phyloP scores from a whole-genome alignment of 2,797 vertebrate genomes.

The Enteromius mattozi region DNA sequence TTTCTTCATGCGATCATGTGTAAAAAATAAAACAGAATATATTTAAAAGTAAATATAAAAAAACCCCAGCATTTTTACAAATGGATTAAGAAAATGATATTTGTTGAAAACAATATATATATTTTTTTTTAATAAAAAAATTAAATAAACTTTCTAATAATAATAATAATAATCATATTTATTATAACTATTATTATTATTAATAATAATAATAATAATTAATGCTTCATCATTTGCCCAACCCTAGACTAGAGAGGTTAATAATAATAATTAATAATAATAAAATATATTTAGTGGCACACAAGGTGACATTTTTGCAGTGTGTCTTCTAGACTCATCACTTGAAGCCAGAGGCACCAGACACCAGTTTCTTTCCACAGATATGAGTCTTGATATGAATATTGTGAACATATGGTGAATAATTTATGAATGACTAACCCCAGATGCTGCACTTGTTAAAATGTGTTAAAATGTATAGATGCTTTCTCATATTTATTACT shows the following conservation, averaged over 20 bases:
- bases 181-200: neutral
- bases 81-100: no score
- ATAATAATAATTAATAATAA: neutral
- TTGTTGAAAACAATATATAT: neutral
- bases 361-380: constrained; percentile 17
- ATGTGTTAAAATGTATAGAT: constrained; percentile 35
- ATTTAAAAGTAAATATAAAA: neutral
- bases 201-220: no score
- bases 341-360: neutral
- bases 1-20: neutral
- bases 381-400: constrained; percentile 26
- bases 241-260: neutral
- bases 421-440: constrained; percentile 41
- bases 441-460: constrained; percentile 37
- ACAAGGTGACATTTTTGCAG: neutral
- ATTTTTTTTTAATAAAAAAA: neutral
- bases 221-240: neutral
- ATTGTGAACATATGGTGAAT: constrained; percentile 33
- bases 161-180: neutral
- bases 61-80: neutral
- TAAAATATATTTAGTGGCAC: neutral
- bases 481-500: constrained; percentile 19
- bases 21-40: neutral
- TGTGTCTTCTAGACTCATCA: neutral
- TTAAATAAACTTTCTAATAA: neutral